Evolutionary conservation across 2,113 vertebrate genomes (phyloP).

Genomic region (Phyllostomus hastatus): DNA sequence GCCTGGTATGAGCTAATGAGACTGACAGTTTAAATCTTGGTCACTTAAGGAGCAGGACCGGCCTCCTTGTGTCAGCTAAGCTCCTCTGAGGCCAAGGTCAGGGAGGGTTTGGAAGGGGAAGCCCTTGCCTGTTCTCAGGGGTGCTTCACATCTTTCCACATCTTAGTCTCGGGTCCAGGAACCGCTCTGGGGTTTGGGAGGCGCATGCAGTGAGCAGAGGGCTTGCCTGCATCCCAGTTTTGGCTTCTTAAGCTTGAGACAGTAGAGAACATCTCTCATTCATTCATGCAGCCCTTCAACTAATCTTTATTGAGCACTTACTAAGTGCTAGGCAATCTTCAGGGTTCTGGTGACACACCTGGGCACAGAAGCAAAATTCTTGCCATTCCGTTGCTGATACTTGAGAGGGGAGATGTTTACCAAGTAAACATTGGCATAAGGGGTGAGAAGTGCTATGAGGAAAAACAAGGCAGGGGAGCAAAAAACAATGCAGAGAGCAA

Average conservation of each 20-base stretch:
- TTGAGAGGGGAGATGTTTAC: background rate
- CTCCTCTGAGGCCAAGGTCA: background rate
- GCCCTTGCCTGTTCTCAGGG: background rate
- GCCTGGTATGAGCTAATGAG: background rate
- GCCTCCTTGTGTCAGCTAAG: background rate
- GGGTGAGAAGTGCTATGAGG: background rate
- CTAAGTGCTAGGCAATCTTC: background rate
- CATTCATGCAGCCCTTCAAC: background rate
- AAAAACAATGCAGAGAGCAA: background rate
- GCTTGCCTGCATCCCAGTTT: background rate
- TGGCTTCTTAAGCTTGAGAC: background rate
- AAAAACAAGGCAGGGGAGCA: background rate
- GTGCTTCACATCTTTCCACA: background rate
- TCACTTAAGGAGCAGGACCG: background rate
- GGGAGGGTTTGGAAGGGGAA: background rate
- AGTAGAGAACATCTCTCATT: background rate
- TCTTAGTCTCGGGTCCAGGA: background rate
- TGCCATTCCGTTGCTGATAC: background rate
- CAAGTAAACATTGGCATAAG: too few species aligned
- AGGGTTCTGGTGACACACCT: background rate
- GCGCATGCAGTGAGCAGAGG: rapidly evolving
- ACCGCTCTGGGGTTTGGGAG: background rate
- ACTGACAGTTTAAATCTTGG: background rate
- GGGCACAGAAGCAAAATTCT: background rate
- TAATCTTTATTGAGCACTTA: background rate